These are phyloP conservation scores for Aphaenogaster floridana DNA, from an alignment of 1,140 invertebrate species.

Conservation along the genomic window DNA sequence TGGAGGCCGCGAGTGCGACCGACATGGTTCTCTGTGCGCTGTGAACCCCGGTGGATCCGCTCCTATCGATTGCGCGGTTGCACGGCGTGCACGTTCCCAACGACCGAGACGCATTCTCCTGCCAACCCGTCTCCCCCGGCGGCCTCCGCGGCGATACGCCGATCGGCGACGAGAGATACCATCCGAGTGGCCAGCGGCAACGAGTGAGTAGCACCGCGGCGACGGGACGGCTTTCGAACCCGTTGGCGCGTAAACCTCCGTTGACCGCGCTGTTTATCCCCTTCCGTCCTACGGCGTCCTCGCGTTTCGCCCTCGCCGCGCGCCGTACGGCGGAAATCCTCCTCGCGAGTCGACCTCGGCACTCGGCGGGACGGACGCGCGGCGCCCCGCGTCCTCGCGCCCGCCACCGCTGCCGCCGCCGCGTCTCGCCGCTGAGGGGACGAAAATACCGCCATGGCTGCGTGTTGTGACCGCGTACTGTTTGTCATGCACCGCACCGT, in stretches of 20 bases:
- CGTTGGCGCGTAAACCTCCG: conserved; percentile 63
- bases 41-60: conserved; percentile 78
- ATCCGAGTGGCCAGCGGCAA: background rate
- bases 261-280: background rate
- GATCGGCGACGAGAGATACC: conserved; percentile 1
- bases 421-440: background rate
- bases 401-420: background rate
- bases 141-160: background rate
- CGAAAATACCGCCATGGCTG: conserved; percentile 28
- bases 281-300: background rate
- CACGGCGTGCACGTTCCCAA: conserved; percentile 43
- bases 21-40: conserved; percentile 73
- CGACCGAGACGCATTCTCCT: background rate
- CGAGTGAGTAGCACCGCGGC: conserved; percentile 45
- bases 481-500: background rate
- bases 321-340: background rate
- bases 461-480: background rate
- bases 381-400: background rate
- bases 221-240: conserved; percentile 29
- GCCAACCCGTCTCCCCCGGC: background rate
- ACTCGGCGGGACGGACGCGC: background rate
- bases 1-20: conserved; percentile 69
- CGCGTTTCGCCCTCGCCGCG: background rate
- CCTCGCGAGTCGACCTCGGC: background rate
- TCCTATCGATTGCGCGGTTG: conserved; percentile 76